Evolutionary conservation across 2,888 invertebrate species (phyloP), one percentile per base, ranked within the genome.

Genomic region (Aromia moschata): DNA sequence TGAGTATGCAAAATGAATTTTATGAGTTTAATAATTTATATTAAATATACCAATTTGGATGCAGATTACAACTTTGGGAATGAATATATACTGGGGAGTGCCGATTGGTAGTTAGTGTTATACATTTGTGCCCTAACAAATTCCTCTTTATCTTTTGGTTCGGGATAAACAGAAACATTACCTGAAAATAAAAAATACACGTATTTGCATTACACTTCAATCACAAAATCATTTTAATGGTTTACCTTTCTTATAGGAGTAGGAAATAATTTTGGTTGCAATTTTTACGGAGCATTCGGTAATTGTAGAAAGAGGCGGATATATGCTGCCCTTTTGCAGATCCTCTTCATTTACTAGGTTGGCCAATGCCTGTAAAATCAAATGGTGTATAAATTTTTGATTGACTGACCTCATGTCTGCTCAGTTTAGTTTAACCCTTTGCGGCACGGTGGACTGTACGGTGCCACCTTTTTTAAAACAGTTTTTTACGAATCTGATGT

Each of bases 281-380:
- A 99, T 96, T 77, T 88, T 87, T 52, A 95, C 82, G 0, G 98
- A 98, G 76, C 95, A 93, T 61, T 91, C 85, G 70, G 92, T 88
- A 68, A 98, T 96, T 62, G 87, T 84, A 36, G 85, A 83, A 10
- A 98, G 84, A 0, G 96, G 95, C 14, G 98, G 98, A 81, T 98
- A 99, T 52, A 99, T 84, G 66, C 95, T 89, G 58, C 98, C 98
- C 53, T 85, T 86, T 0, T 86, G 87, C 72, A 98, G 82, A 81
- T 97, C 92, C 1, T 86, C 85, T 45, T 93, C 87, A 0, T 89
- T 86, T 4, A 97, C 97, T 46, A 94, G 83, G 2, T 89, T 86
- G 0, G 97, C 89, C 55, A 98, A 83, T 52, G 90, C 86, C 88
- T 93, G 80, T 41, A n/a, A n/a, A n/a, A n/a, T n/a, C n/a, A n/a